Evolutionary conservation across 1,140 invertebrate species (phyloP).

Genomic region (Drosophila albomicans): DNA sequence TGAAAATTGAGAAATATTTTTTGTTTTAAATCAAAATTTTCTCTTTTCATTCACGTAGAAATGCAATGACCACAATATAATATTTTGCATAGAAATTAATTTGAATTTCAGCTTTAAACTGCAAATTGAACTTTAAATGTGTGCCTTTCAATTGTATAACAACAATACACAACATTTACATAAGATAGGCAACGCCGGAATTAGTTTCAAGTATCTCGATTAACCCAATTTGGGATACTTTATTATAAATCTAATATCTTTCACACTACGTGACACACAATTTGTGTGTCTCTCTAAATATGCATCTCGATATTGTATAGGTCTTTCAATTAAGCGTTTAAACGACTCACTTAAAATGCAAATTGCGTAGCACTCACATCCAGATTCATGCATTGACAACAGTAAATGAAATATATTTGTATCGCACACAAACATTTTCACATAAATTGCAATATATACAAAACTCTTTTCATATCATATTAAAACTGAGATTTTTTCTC

Average conservation of each 20-base stretch:
- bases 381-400: constrained; percentile 56
- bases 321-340: constrained; percentile 74
- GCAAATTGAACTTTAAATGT: neutral
- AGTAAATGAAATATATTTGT: constrained; percentile 42
- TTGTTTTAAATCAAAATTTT: no score
- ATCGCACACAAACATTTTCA: constrained; percentile 22
- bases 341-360: constrained; percentile 81
- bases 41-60: no score
- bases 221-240: constrained; percentile 8
- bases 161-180: neutral
- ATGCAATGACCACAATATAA: no score
- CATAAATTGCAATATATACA: constrained; percentile 31
- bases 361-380: constrained; percentile 71
- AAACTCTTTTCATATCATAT: constrained; percentile 64
- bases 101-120: neutral
- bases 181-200: neutral
- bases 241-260: constrained; percentile 19
- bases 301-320: constrained; percentile 64
- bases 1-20: no score
- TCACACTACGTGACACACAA: constrained; percentile 26
- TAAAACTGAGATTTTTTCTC: constrained; percentile 18
- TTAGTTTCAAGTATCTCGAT: constrained; percentile 4
- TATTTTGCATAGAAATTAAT: no score
- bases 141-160: neutral
- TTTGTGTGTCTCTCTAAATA: constrained; percentile 49